These are phyloP conservation scores for Perca schrenkii DNA, from an alignment of 2,113 vertebrate species.

Conservation along the genomic window DNA sequence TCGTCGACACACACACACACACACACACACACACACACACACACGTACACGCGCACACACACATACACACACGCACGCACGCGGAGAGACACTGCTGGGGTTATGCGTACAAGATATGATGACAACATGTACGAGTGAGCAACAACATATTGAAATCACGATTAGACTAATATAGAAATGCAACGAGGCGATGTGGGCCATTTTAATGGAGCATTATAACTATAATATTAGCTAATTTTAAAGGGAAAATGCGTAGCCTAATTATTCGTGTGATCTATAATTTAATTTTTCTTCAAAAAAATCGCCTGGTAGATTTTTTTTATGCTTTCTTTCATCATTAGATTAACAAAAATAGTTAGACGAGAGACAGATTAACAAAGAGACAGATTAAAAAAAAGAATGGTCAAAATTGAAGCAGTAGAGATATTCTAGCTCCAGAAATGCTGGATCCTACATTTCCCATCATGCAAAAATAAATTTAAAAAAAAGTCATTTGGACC, in stretches of 20 bases:
- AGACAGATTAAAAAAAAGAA: background rate
- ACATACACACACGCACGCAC: background rate
- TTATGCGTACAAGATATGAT: slow-evolving; percentile 5
- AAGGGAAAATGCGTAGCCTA: background rate
- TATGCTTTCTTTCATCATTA: no score
- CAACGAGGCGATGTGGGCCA: background rate
- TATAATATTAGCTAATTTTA: background rate
- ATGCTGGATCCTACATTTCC: background rate
- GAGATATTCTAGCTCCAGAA: no score
- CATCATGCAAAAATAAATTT: background rate
- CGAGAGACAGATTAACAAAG: no score
- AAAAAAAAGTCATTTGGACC: background rate
- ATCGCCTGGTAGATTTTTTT: no score
- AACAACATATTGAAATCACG: background rate
- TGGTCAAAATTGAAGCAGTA: background rate
- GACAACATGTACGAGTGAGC: slow-evolving; percentile 24
- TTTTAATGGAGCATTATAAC: background rate
- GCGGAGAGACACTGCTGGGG: background rate
- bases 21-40: background rate
- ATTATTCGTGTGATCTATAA: background rate
- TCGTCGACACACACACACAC: background rate
- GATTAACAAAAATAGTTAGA: no score
- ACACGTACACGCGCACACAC: background rate
- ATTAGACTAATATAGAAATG: background rate
- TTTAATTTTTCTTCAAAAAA: no score